A percentile compares a stretch with the other conserved stretches of the same genome.
Evolutionary conservation across 2,113 vertebrate genomes (phyloP).

Genomic region (Hippocampus barbouri): DNA sequence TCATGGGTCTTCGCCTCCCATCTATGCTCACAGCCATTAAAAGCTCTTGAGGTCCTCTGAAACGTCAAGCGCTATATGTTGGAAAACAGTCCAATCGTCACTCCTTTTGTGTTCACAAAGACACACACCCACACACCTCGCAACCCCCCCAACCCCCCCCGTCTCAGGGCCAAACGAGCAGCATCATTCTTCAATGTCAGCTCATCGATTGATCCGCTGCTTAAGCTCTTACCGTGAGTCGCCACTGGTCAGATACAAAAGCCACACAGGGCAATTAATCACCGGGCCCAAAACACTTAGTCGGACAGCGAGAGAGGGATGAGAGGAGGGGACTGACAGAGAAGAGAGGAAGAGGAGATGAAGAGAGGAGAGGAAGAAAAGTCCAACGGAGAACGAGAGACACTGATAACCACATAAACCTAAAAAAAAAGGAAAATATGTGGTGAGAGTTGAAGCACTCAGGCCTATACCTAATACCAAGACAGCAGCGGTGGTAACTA

Average conservation of each 20-base stretch:
- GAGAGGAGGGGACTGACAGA: constrained; percentile 16
- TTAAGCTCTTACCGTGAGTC: constrained; percentile 72
- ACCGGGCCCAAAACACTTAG: constrained; percentile 68
- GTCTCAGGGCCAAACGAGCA: constrained; percentile 61
- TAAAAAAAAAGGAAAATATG: constrained; percentile 17
- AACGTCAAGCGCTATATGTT: background rate
- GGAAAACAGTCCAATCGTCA: constrained; percentile 22
- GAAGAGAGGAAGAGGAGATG: constrained; percentile 29
- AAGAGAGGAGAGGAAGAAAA: constrained; percentile 25
- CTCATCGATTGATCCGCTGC: constrained; percentile 75
- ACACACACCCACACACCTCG: constrained; percentile 18
- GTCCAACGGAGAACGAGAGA: constrained; percentile 18
- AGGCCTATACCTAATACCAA: background rate
- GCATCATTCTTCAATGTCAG: constrained; percentile 78
- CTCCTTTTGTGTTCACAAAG: constrained; percentile 14
- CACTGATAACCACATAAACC: background rate
- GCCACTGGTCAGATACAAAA: constrained; percentile 73
- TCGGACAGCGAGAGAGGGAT: constrained; percentile 62
- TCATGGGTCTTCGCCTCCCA: constrained; percentile 57
- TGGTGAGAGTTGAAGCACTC: constrained; percentile 15
- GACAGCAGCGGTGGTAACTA: background rate
- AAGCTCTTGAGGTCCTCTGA: constrained; percentile 34
- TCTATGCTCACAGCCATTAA: constrained; percentile 40
- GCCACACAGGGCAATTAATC: constrained; percentile 78
- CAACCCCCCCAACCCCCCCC: constrained; percentile 19